phyloP scores from a whole-genome alignment of 2,797 vertebrate genomes.

The Coregonus sp. region DNA sequence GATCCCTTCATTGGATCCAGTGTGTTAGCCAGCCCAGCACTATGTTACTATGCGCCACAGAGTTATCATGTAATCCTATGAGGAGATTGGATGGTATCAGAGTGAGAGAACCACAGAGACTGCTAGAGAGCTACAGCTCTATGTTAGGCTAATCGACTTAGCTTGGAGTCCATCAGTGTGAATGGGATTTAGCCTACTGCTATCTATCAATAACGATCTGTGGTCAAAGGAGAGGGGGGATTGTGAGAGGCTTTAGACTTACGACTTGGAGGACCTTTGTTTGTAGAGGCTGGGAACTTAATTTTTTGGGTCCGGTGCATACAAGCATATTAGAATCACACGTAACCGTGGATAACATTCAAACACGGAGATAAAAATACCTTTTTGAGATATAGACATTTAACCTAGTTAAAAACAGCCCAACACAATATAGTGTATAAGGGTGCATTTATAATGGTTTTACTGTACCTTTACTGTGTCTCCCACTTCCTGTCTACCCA shows the following conservation, averaged over 20 bases:
- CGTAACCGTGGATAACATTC: no score
- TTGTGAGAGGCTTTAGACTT: slow-evolving; percentile 23
- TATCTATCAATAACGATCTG: slow-evolving; percentile 47
- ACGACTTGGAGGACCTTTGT: not conserved
- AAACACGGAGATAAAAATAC: no score
- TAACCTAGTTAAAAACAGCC: no score
- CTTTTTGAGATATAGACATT: no score
- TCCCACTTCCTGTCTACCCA: slow-evolving; percentile 53
- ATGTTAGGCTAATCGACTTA: slow-evolving; percentile 42
- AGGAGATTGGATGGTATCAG: slow-evolving; percentile 56
- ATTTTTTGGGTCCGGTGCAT: no score
- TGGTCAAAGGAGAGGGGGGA: slow-evolving; percentile 29
- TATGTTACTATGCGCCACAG: slow-evolving; percentile 31
- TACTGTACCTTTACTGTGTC: slow-evolving; percentile 34
- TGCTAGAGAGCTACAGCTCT: slow-evolving; percentile 31
- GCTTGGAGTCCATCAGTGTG: slow-evolving; percentile 38
- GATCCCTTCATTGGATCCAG: slow-evolving; percentile 12
- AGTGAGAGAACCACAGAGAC: slow-evolving; percentile 46
- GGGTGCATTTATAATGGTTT: no score
- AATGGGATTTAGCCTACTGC: slow-evolving; percentile 38
- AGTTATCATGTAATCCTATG: slow-evolving; percentile 48
- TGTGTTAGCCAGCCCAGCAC: slow-evolving; percentile 18
- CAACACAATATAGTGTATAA: no score
- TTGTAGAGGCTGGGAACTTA: not conserved
- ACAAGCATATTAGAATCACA: no score